Percentiles rank a stretch among this genome's conserved stretches.
Evolutionary conservation across 2,113 vertebrate genomes (phyloP).

Genomic region (Sinocyclocheilus grahami): DNA sequence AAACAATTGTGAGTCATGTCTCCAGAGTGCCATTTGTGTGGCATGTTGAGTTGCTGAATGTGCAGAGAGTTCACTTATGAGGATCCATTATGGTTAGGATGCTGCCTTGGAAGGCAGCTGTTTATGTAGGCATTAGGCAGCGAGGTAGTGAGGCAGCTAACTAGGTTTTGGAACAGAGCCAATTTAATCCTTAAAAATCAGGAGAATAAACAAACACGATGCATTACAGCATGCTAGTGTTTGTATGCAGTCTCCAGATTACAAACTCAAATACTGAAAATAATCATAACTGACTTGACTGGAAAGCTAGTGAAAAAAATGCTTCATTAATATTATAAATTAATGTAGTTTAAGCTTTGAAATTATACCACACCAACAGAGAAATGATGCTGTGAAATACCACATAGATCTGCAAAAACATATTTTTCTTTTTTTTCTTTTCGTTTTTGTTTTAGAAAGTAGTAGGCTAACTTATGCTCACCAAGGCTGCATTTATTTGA

Average conservation of each 20-base stretch:
- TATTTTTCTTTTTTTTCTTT: background rate
- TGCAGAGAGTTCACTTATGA: background rate
- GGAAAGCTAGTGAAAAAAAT: background rate
- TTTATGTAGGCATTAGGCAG: constrained; percentile 20
- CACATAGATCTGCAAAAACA: background rate
- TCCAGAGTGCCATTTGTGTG: background rate
- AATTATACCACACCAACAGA: background rate
- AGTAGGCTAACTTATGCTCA: background rate
- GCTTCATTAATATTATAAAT: background rate
- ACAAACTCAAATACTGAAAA: background rate
- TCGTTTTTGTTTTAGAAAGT: background rate
- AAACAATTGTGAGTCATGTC: background rate
- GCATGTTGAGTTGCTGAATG: background rate
- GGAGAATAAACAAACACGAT: background rate
- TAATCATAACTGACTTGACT: background rate
- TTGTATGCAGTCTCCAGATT: background rate
- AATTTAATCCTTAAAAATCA: background rate
- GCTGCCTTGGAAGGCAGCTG: constrained; percentile 10
- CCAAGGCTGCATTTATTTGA: background rate
- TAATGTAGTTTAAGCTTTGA: background rate
- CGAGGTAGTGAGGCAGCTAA: background rate
- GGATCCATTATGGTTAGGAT: constrained; percentile 7
- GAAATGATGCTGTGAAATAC: background rate
- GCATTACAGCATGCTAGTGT: background rate
- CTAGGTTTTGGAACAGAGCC: constrained; percentile 2